Evolutionary conservation across 2,113 vertebrate species (phyloP).

Genomic region (Lamprologus speciosus): DNA sequence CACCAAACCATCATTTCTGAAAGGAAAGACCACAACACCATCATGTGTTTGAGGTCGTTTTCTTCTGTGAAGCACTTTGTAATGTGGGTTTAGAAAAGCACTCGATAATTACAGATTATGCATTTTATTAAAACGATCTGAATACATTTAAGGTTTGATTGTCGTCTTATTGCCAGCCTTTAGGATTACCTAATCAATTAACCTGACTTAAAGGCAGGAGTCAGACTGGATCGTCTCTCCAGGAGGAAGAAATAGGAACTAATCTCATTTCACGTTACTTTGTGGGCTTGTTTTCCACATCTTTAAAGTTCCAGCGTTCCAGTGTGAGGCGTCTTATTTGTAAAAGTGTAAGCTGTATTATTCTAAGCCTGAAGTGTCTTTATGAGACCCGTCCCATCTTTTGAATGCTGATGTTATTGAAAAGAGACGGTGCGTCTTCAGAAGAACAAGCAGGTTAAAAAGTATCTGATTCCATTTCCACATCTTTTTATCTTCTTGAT

Average conservation of each 20-base stretch:
- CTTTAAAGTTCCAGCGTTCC: neutral
- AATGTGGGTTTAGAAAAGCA: neutral
- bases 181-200: accelerated
- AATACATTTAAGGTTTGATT: neutral
- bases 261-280: neutral
- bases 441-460: neutral
- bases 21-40: neutral
- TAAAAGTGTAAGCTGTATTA: neutral
- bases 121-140: neutral
- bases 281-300: neutral
- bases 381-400: accelerated
- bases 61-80: neutral
- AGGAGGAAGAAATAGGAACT: accelerated
- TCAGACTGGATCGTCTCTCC: neutral
- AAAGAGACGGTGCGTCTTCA: accelerated
- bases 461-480: neutral
- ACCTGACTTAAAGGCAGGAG: neutral
- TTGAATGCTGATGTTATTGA: accelerated
- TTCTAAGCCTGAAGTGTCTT: neutral
- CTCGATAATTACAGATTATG: neutral
- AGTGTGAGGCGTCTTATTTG: neutral
- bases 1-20: neutral
- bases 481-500: neutral
- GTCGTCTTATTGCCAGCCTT: neutral
- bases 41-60: neutral